Base-by-base conservation (phyloP, 2,888 invertebrate genomes). In the Eupsilia transversa region DNA sequence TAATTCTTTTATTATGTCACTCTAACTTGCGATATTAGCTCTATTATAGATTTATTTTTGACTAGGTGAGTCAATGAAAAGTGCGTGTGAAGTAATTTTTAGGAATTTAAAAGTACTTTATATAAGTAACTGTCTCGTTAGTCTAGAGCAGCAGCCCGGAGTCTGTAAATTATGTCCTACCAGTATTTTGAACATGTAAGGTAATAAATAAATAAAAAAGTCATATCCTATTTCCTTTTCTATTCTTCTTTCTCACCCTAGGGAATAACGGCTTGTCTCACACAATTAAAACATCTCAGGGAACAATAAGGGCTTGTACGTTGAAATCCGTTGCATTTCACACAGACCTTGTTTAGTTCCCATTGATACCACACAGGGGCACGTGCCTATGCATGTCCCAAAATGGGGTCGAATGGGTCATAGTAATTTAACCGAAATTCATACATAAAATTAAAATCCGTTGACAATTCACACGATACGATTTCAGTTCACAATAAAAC, bases 391-490 rank as follows among this genome's bases (percentile, higher is more conserved):
- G 1, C 17, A n/a, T n/a, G 10, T 6, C 3, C 2, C 52, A 1
- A 33, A 65, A n/a, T 33, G 33, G 54, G 33, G 33, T 33, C 17
- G n/a, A 33, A 33, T 10, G 56, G n/a, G 33, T 35, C n/a, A 54
- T 3, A 6, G 65, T 64, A 20, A 54, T 6, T 17, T 10, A n/a
- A 65, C 41, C 14, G 6, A 6, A 20, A 30, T 23, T 63, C 41
- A 23, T 23, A 43, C 30, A 43, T 27, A 14, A 60, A 30, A 17
- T 12, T 33, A 33, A 27, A 43, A 43, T 14, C 69, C 33, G 70
- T 69, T 70, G 49, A 49, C 7, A 70, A 10, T 70, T 75, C 56
- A n/a, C 66, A 64, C 33, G 54, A 38, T 3, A 49, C 10, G 1
- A 41, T 23, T 41, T 33, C 43, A 41, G 5, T 61, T 59, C 38